Evolutionary conservation across 2,113 vertebrate genomes (phyloP), one percentile per base, ranked within the genome.

Genomic region (Uropsilus gracilis): DNA sequence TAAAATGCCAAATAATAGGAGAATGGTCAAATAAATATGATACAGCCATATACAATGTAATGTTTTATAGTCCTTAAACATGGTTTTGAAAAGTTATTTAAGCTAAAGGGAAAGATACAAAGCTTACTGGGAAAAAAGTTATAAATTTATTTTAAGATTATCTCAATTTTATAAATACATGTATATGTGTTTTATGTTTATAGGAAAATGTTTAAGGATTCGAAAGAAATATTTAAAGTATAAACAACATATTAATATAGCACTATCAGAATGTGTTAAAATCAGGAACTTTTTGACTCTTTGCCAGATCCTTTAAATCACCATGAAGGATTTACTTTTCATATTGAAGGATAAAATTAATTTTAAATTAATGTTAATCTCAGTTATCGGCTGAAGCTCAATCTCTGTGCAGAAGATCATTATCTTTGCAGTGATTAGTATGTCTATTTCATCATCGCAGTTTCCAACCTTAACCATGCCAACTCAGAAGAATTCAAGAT

Each of bases 1-100:
- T 96, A 96, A 97, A 97, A 93, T 96, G 95, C 91, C 95, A 96
- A 81, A 81, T 66, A 93, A 32, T 87, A 76, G 32, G 63, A 92
- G 34, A 81, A 57, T 92, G 37, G 37, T 76, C 50, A 91, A 71
- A 89, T 86, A 89, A 86, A 10, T 86, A 71, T 83, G 55, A 44
- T 64, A 53, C 10, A 76, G 32, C 17, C 26, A 50, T 86, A 50
- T 86, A 12, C 30, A 46, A 14, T 34, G 6, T 75, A 68, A 86
- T 76, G 53, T 32, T 68, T 12, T 48, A 46, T 0, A 39, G 12
- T 72, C 48, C 57, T 72, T 75, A 87, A 89, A 76, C 6, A 73
- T 72, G 42, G 48, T 86, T 75, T 73, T 93, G 28, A 73, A 87
- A 82, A 69, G 34, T 8, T 63, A 11, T 44, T 77, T 81, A 55